Conservation (phyloP, 2,113 vertebrate genomes). For the Egretta garzetta region DNA sequence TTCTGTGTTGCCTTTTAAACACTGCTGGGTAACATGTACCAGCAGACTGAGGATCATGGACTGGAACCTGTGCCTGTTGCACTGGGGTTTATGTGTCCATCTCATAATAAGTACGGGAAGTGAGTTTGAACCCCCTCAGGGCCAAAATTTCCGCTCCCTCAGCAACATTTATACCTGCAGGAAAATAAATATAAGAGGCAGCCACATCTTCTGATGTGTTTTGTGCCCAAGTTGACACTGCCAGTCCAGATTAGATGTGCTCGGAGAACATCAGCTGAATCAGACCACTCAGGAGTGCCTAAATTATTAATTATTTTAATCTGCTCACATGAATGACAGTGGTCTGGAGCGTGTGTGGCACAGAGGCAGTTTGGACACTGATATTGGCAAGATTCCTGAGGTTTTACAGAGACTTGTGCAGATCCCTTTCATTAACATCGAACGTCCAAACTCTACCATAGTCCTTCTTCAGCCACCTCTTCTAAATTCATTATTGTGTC, state of each 20-base stretch:
- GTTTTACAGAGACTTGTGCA: background rate
- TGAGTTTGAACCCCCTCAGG: background rate
- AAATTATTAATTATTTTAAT: background rate
- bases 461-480: background rate
- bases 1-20: background rate
- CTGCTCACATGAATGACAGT: background rate
- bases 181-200: background rate
- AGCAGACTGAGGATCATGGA: background rate
- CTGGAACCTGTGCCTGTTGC: background rate
- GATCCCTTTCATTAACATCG: background rate
- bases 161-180: background rate
- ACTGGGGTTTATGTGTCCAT: background rate
- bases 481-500: background rate
- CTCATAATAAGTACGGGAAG: background rate
- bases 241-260: background rate
- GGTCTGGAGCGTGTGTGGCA: fast-evolving
- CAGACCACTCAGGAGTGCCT: background rate
- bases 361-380: background rate
- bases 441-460: background rate
- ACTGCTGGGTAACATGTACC: background rate
- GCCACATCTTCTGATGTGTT: background rate
- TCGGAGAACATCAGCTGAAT: background rate
- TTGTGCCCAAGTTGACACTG: background rate
- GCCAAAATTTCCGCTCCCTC: background rate
- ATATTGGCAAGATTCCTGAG: background rate